Percentiles rank a stretch among this genome's conserved stretches.
Conservation (phyloP, 2,113 vertebrate genomes). For the Aegithalos caudatus region DNA sequence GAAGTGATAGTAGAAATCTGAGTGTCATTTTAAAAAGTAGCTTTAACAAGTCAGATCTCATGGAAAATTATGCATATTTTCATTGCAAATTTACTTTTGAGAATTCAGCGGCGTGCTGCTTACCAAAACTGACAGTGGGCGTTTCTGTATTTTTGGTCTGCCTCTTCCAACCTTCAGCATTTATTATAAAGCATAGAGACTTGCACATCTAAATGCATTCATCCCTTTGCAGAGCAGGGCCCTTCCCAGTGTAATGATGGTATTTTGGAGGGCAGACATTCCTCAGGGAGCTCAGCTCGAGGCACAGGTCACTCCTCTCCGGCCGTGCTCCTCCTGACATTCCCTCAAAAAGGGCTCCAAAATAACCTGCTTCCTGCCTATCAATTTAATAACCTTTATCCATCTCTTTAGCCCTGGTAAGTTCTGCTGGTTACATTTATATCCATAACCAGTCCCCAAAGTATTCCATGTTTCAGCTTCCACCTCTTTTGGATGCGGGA, state of each 20-base stretch:
- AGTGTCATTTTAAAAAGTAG: not conserved
- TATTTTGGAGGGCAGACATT: not conserved
- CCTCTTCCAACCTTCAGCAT: not conserved
- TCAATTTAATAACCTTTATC: not conserved
- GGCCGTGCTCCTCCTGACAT: not conserved
- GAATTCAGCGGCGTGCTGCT: not conserved
- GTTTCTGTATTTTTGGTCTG: not conserved
- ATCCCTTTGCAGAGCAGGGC: not conserved
- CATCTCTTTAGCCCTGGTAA: not conserved
- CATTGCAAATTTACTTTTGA: not conserved
- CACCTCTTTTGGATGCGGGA: not conserved
- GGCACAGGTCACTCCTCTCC: not conserved
- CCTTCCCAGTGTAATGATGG: not conserved
- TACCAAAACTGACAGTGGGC: accelerated
- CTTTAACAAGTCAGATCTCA: not conserved
- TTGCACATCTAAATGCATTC: not conserved
- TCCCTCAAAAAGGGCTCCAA: not conserved
- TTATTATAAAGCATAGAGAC: not conserved
- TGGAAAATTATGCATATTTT: not conserved
- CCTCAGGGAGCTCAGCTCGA: not conserved
- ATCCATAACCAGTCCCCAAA: not conserved
- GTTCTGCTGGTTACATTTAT: not conserved
- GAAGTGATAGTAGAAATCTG: not conserved
- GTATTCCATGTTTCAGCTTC: not conserved
- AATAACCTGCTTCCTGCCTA: not conserved